These are phyloP conservation scores for Drepanosiphum platanoidis DNA, from an alignment of 2,888 invertebrate genomes.

Conservation along the genomic window DNA sequence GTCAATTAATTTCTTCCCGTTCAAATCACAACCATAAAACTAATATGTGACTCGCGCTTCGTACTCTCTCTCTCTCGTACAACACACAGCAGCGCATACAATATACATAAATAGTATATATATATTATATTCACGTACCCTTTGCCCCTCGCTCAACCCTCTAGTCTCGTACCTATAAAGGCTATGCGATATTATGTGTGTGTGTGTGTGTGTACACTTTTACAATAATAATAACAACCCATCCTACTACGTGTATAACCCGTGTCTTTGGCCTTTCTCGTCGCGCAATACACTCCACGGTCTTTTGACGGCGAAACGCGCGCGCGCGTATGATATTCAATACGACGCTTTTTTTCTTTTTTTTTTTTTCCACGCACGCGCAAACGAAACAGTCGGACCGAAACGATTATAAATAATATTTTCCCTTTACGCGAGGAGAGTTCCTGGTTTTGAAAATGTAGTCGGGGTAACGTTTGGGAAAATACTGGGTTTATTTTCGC, in stretches of 20 bases:
- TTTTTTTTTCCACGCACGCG: too few species aligned
- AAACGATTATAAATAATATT: slow-evolving; percentile 16
- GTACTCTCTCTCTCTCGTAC: too few species aligned
- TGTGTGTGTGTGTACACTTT: not conserved
- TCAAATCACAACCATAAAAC: slow-evolving; percentile 64
- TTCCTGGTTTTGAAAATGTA: too few species aligned
- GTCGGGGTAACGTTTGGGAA: too few species aligned
- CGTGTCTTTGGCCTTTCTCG: not conserved
- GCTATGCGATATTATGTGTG: too few species aligned
- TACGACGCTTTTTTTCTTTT: too few species aligned
- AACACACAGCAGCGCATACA: not conserved
- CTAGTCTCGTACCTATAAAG: not conserved
- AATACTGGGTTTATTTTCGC: too few species aligned
- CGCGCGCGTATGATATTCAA: too few species aligned
- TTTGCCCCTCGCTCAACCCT: not conserved
- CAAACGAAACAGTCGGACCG: not conserved
- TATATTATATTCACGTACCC: not conserved
- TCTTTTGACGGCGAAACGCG: too few species aligned
- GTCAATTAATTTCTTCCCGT: slow-evolving; percentile 66
- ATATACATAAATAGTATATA: not conserved
- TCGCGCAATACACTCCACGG: too few species aligned
- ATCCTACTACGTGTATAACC: not conserved
- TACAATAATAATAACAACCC: not conserved
- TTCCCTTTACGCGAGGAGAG: too few species aligned
- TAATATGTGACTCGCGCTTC: slow-evolving; percentile 45